Evolutionary conservation across 2,113 vertebrate genomes (phyloP).

Genomic region (Spilogale gracilis): DNA sequence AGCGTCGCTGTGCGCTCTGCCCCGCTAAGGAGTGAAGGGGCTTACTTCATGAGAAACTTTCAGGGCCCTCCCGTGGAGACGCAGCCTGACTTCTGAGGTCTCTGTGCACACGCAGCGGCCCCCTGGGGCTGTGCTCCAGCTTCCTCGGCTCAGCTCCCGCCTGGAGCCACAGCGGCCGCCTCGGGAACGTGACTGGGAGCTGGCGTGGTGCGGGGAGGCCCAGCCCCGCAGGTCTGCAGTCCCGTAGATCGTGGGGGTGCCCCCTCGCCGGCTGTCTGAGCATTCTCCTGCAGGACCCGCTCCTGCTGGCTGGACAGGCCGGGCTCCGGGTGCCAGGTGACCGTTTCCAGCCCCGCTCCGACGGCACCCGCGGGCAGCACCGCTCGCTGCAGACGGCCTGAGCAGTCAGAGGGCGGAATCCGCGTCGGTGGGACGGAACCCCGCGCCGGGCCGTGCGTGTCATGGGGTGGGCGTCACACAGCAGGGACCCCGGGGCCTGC

Average conservation of each 20-base stretch:
- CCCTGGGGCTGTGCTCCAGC: too few species aligned
- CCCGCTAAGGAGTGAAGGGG: neutral
- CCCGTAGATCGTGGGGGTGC: too few species aligned
- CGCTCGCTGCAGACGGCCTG: neutral
- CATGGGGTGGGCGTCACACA: fast-evolving
- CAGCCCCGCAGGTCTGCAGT: too few species aligned
- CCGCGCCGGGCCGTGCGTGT: neutral
- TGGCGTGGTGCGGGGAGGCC: too few species aligned
- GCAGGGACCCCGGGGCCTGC: neutral
- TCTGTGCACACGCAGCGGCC: neutral
- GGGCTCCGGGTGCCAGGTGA: neutral
- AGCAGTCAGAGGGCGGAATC: neutral
- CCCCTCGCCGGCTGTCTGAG: too few species aligned
- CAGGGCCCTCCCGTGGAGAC: neutral
- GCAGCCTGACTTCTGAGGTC: neutral
- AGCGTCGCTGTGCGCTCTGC: neutral
- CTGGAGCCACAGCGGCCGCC: too few species aligned
- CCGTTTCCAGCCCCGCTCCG: neutral
- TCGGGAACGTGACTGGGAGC: too few species aligned
- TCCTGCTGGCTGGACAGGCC: neutral
- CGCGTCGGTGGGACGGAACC: neutral
- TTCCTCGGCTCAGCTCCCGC: neutral
- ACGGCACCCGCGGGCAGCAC: too few species aligned
- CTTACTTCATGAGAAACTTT: neutral
- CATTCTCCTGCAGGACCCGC: too few species aligned